Base-by-base conservation (phyloP, 2,888 invertebrate species). In the Trachelus stipa region DNA sequence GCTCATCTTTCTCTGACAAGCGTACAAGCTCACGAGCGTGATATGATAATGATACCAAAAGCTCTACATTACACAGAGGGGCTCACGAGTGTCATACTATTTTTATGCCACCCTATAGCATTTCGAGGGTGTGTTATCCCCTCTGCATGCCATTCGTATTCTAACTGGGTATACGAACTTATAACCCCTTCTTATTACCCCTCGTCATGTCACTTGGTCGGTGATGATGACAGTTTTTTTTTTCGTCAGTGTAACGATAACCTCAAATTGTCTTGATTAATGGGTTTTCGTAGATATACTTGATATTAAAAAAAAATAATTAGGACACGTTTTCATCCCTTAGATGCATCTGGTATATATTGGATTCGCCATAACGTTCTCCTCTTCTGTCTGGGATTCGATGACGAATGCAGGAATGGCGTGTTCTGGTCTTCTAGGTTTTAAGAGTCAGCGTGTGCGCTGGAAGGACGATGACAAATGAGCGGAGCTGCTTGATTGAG, bases 1-100 rank as follows among this genome's bases (percentile, higher is more conserved):
- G 86, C 87, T 87, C 89, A 88, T 88, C 88, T 88, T 88, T 88
- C 87, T 87, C 86, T 84, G 85, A 83, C 84, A 81, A 83, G 84
- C 75, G 76, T 79, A 75, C 79, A 81, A 77, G 77, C 79, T 71
- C 77, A 15, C n/a, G 40, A 34, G 76, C 79, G 79, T 79, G 79
- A 79, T 79, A 76, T 79, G 79, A 79, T 76, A 79, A 79, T 79
- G 79, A 79, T 76, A 76, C 76, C 76, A 69, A 76, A 69, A 76
- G 74, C n/a, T 33, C 68, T 34, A 69, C 77, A 71, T 74, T 69
- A 73, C 77, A 75, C 77, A 74, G 74, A 34, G 35, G 71, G 76
- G 71, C 76, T 71, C 68, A 74, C 73, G 74, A n/a, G 35, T 74
- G 30, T 69, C 75, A 78, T 74, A 76, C 76, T 79, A 79, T 77